A percentile compares a stretch with the other conserved stretches of the same genome.
These are phyloP conservation scores for Periphyllus acericola DNA, from an alignment of 2,888 invertebrate genomes.

Conservation along the genomic window DNA sequence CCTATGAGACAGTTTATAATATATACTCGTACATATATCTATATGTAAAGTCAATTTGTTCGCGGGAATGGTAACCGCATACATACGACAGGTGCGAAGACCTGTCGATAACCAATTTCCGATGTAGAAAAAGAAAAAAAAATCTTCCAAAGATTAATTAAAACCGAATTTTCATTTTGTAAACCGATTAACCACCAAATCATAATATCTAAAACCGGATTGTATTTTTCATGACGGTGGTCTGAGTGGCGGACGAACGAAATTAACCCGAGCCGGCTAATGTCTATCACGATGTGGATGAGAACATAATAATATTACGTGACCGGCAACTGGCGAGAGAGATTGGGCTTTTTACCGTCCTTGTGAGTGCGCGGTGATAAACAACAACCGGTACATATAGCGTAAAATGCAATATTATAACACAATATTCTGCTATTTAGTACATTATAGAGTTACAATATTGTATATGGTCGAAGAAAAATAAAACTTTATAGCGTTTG, in stretches of 20 bases:
- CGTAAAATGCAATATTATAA: slow-evolving; percentile 10
- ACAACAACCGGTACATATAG: neutral
- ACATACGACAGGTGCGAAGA: slow-evolving; percentile 40
- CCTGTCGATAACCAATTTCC: slow-evolving; percentile 48
- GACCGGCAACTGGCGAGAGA: slow-evolving; percentile 45
- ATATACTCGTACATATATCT: too few species aligned
- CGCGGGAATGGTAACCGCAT: neutral
- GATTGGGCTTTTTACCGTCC: slow-evolving; percentile 19
- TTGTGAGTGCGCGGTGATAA: neutral
- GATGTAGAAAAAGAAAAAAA: neutral
- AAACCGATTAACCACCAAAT: slow-evolving; percentile 58
- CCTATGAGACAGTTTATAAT: neutral
- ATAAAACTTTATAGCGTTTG: neutral
- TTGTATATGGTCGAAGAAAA: neutral
- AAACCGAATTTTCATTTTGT: slow-evolving; percentile 57
- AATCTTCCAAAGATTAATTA: slow-evolving; percentile 49
- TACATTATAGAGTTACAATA: too few species aligned
- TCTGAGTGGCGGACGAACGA: slow-evolving; percentile 42
- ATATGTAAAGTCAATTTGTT: slow-evolving; percentile 10
- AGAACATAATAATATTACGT: slow-evolving; percentile 53
- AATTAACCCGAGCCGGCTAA: slow-evolving; percentile 47
- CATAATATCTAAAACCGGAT: slow-evolving; percentile 48
- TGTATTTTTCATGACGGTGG: slow-evolving; percentile 54
- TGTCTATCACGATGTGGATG: slow-evolving; percentile 54
- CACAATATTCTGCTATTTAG: too few species aligned